Base-by-base conservation (phyloP, 1,140 invertebrate species). In the Achatina immaculata region DNA sequence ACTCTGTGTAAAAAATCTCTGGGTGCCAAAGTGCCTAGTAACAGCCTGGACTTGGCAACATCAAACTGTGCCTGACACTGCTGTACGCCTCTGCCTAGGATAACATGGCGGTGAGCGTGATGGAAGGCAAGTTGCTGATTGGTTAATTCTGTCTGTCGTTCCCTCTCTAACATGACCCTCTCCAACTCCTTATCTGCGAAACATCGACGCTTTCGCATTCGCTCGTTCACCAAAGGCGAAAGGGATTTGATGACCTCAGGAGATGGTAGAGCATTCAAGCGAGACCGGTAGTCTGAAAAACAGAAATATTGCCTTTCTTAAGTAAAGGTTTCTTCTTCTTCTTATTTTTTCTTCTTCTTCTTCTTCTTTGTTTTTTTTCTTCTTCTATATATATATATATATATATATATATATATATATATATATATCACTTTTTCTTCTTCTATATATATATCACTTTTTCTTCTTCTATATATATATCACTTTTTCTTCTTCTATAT, bases 161-260 rank as follows among this genome's bases (percentile, higher is more conserved):
- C 90, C 51, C 89, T 81, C 77, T 90, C 86, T 42, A 89, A 82
- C 86, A 91, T 90, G 24, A 90, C 89, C 43, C 86, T 81, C 81
- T 92, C 92, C 66, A 92, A 85, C 83, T 92, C 92, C 62, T 88
- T 89, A 83, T 92, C 92, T 4, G 92, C 92, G 80, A 92, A 92
- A 72, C 92, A 92, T 36, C 90, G 84, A 51, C 92, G 83, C 83
- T 92, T 92, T n/a, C 92, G 82, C 84, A 92, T 90, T 4, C 92
- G 87, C 74, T 92, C 91, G 82, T 87, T 89, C 38, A 92, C 82
- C 43, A 84, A 87, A 0, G 89, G 89, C 28, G 88, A 72, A 73
- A 89, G 74, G 9, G 85, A 77, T 34, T 86, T 81, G 28, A 88
- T 71, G 16, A 84, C 83, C 36, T 89, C 88, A 38, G 87, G 81